Conservation (phyloP, 2,113 vertebrate species). For the Ophiodon elongatus region DNA sequence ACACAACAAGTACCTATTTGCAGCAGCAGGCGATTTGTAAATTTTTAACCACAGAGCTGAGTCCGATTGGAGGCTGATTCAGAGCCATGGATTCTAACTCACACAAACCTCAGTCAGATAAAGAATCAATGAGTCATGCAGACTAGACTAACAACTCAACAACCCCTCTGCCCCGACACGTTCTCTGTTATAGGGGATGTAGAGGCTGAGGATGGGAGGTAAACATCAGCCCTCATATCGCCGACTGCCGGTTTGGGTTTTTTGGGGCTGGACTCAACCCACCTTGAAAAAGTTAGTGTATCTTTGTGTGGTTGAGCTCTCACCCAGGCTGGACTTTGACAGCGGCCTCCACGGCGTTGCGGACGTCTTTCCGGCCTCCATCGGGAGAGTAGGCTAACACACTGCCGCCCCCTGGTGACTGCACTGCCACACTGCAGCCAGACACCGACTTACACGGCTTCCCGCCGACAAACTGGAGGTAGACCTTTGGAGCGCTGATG, state of each 20-base stretch:
- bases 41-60: not conserved
- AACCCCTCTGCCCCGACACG: not conserved
- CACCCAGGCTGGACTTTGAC: conserved; percentile 88
- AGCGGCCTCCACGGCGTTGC: conserved; percentile 88
- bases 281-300: not conserved
- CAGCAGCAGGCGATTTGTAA: not conserved
- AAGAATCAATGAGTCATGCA: not conserved
- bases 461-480: conserved; percentile 86
- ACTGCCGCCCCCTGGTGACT: conserved; percentile 70
- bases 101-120: not conserved
- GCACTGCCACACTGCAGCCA: conserved; percentile 83
- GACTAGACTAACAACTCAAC: not conserved
- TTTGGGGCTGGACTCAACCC: not conserved
- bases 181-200: not conserved
- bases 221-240: not conserved
- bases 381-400: conserved; percentile 86
- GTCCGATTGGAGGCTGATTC: too few relatives aligned
- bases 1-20: not conserved
- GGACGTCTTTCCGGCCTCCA: conserved; percentile 87
- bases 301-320: conserved; percentile 39
- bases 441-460: conserved; percentile 87
- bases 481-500: conserved; percentile 81
- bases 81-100: not conserved
- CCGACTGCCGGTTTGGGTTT: not conserved
- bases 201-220: not conserved